Evolutionary conservation across 2,113 vertebrate species (phyloP).

Genomic region (Erythrolamprus reginae): DNA sequence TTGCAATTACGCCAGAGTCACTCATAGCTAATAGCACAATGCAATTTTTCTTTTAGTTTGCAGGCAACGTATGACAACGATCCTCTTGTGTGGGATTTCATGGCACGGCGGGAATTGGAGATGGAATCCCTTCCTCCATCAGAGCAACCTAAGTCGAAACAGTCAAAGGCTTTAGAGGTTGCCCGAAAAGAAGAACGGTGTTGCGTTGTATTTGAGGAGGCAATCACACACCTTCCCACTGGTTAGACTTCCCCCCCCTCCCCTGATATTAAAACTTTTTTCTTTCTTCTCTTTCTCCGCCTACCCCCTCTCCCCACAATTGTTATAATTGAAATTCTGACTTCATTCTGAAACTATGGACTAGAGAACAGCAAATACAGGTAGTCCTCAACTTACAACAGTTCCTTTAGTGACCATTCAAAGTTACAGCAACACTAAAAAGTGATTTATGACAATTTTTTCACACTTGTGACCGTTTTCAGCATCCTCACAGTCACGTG

Average conservation of each 20-base stretch:
- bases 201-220: slow-evolving; percentile 88
- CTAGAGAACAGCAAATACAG: neutral
- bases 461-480: too few species aligned
- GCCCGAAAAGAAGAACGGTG: slow-evolving; percentile 78
- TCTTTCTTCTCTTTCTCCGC: neutral
- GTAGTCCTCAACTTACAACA: too few species aligned
- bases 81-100: slow-evolving; percentile 85
- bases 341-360: neutral
- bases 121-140: slow-evolving; percentile 41
- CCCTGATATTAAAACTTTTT: neutral
- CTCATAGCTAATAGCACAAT: neutral
- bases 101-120: slow-evolving; percentile 84
- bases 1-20: neutral
- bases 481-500: too few species aligned
- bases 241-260: slow-evolving; percentile 64
- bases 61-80: slow-evolving; percentile 75
- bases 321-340: neutral
- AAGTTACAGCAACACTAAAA: too few species aligned
- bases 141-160: slow-evolving; percentile 61
- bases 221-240: slow-evolving; percentile 72
- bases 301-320: too few species aligned
- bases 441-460: too few species aligned
- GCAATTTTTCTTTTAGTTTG: slow-evolving; percentile 66
- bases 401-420: too few species aligned
- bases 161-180: slow-evolving; percentile 72